Evolutionary conservation across 2,113 vertebrate species (phyloP).

Genomic region (Polyodon spathula): DNA sequence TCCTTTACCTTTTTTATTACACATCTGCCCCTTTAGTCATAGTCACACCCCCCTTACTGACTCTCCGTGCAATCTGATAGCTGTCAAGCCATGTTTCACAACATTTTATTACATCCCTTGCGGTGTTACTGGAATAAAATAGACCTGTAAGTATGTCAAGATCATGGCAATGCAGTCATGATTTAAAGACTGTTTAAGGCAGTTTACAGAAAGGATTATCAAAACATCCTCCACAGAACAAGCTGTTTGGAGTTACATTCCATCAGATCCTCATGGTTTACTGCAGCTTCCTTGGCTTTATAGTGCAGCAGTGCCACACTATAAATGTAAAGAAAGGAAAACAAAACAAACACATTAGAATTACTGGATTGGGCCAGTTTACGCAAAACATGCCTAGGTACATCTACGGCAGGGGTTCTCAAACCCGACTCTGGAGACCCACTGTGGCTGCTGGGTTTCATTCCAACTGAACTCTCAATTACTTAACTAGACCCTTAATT

Average conservation of each 20-base stretch:
- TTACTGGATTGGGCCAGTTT: constrained; percentile 38
- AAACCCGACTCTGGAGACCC: too few relatives aligned
- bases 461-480: too few relatives aligned
- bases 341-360: constrained; percentile 42
- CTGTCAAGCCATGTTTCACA: too few relatives aligned
- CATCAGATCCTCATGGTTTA: constrained; percentile 15
- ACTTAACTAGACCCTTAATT: too few relatives aligned
- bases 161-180: background rate
- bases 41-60: too few relatives aligned
- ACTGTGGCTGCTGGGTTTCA: too few relatives aligned
- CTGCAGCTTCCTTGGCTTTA: constrained; percentile 38
- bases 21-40: too few relatives aligned
- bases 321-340: constrained; percentile 47
- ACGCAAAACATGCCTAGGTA: constrained; percentile 50
- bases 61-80: too few relatives aligned
- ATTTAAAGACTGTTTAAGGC: background rate
- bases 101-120: too few relatives aligned
- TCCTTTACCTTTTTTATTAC: too few relatives aligned
- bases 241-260: constrained; percentile 16
- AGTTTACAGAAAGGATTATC: constrained; percentile 11
- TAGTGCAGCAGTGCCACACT: constrained; percentile 23
- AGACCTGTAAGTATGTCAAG: background rate
- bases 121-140: too few relatives aligned
- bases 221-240: constrained; percentile 13
- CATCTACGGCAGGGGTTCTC: constrained; percentile 17